Conservation (phyloP, 2,797 vertebrate species). For the Trachurus trachurus region DNA sequence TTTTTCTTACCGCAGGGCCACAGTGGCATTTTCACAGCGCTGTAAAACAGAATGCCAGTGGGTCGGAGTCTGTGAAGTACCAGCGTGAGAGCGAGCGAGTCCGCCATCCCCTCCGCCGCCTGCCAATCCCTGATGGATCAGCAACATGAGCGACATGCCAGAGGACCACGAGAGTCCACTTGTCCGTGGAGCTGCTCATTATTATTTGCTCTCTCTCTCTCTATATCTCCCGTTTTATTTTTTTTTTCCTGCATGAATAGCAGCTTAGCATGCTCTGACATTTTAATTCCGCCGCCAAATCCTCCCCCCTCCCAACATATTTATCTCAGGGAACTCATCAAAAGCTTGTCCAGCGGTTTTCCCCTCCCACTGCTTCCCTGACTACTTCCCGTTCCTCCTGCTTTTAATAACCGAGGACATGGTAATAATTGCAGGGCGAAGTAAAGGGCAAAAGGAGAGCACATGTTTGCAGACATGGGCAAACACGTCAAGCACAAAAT, state of each 20-base stretch:
- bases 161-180: conserved; percentile 58
- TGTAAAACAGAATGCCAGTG: conserved; percentile 59
- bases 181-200: conserved; percentile 47
- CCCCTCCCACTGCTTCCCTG: conserved; percentile 48
- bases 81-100: conserved; percentile 40
- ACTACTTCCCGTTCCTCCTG: conserved; percentile 19
- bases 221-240: conserved; percentile 54
- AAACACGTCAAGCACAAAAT: conserved; percentile 25
- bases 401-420: conserved; percentile 65
- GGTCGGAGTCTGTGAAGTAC: conserved; percentile 57
- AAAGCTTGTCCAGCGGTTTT: conserved; percentile 65
- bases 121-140: conserved; percentile 63
- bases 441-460: conserved; percentile 40
- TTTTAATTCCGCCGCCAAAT: conserved; percentile 82
- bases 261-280: conserved; percentile 81
- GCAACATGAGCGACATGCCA: conserved; percentile 53
- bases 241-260: conserved; percentile 62
- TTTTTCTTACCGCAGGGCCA: conserved; percentile 23
- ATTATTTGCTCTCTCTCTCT: conserved; percentile 48
- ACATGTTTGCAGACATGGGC: conserved; percentile 45
- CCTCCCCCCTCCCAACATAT: conserved; percentile 72
- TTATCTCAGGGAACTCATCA: conserved; percentile 80
- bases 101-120: conserved; percentile 21
- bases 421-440: conserved; percentile 47
- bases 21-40: conserved; percentile 58